These are phyloP conservation scores for Lochmaea capreae DNA, from an alignment of 2,888 invertebrate species.

Conservation along the genomic window DNA sequence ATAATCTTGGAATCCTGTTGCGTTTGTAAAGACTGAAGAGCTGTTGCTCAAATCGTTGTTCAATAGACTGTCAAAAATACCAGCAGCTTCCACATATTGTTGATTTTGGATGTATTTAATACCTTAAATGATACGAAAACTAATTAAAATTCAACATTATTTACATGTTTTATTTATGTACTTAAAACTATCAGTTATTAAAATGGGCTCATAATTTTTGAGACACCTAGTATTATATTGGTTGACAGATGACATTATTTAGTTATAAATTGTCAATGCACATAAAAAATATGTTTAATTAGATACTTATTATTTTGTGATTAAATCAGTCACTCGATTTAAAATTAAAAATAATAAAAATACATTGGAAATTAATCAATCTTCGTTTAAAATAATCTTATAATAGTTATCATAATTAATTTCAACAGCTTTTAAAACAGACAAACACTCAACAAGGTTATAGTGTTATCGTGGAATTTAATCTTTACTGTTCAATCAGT, in stretches of 20 bases:
- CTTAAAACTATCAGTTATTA: too few species aligned
- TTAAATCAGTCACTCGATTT: too few species aligned
- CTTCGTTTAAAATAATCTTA: not conserved
- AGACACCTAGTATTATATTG: too few species aligned
- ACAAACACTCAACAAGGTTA: not conserved
- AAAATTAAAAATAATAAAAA: too few species aligned
- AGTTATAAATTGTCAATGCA: too few species aligned
- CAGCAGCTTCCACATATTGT: constrained; percentile 77
- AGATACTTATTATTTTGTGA: too few species aligned
- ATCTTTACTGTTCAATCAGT: not conserved
- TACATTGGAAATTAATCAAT: too few species aligned
- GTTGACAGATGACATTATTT: too few species aligned
- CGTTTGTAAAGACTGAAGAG: constrained; percentile 75
- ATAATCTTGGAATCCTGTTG: constrained; percentile 81
- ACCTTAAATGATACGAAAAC: constrained; percentile 34
- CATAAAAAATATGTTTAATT: too few species aligned
- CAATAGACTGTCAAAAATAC: constrained; percentile 77
- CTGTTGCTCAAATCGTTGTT: constrained; percentile 74
- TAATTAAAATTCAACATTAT: not conserved
- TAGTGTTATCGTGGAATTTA: not conserved
- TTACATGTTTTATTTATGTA: too few species aligned
- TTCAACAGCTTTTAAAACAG: not conserved
- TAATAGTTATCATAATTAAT: not conserved
- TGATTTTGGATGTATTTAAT: constrained; percentile 71
- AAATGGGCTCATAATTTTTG: too few species aligned